phyloP scores from a whole-genome alignment of 2,797 vertebrate species.

The Periparus ater region DNA sequence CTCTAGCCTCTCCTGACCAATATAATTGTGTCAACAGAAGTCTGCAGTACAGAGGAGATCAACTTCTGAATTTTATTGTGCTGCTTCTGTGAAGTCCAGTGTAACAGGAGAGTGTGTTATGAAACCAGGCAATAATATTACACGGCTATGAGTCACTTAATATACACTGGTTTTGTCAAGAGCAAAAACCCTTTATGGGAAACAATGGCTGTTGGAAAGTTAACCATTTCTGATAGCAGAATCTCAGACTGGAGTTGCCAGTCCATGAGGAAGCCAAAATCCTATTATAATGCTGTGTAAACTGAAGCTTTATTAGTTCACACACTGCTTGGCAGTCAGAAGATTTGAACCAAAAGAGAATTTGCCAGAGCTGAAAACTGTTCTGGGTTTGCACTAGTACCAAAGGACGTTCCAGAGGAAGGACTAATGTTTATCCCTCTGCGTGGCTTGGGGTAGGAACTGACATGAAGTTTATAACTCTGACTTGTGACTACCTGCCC shows the following conservation, averaged over 20 bases:
- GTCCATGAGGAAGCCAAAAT: not conserved
- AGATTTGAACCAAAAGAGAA: not conserved
- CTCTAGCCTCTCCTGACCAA: slow-evolving; percentile 20
- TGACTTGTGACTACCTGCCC: not conserved
- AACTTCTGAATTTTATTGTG: slow-evolving; percentile 11
- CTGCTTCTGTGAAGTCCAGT: slow-evolving; percentile 6
- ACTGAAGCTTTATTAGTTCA: not conserved
- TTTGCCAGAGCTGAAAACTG: not conserved
- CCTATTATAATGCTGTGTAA: not conserved
- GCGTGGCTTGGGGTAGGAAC: not conserved
- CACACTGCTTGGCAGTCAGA: not conserved
- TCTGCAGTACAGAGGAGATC: not conserved
- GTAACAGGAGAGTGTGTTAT: slow-evolving; percentile 19
- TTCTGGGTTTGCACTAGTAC: not conserved
- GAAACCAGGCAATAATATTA: slow-evolving; percentile 11
- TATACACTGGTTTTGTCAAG: not conserved
- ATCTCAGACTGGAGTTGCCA: not conserved
- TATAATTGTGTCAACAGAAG: slow-evolving; percentile 18
- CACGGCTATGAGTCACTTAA: not conserved
- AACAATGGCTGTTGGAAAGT: not conserved
- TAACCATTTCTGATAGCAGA: not conserved
- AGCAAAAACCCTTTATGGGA: not conserved
- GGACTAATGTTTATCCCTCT: not conserved
- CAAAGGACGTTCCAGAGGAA: not conserved
- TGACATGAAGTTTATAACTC: not conserved